Percentiles rank a stretch among this genome's conserved stretches.
Evolutionary conservation across 2,113 vertebrate genomes (phyloP).

Genomic region (Neogobius melanostomus): DNA sequence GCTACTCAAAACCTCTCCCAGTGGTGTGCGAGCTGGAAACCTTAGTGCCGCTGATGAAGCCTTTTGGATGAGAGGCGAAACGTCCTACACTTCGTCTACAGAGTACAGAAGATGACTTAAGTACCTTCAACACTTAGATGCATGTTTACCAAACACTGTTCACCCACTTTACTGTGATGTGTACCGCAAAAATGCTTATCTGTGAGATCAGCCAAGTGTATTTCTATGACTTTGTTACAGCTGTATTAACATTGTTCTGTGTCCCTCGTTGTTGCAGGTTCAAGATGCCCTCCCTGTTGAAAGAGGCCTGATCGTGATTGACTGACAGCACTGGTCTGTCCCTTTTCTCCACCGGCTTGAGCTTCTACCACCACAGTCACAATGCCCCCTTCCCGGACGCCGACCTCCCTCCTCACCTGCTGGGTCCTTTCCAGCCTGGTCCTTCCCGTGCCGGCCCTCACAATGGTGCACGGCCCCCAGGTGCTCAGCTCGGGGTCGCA

Average conservation of each 20-base stretch:
- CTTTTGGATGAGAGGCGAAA: too few relatives aligned
- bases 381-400: slow-evolving; percentile 80
- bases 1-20: too few relatives aligned
- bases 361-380: slow-evolving; percentile 70
- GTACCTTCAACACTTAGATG: too few relatives aligned
- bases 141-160: too few relatives aligned
- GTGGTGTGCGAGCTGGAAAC: too few relatives aligned
- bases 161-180: too few relatives aligned
- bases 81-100: too few relatives aligned
- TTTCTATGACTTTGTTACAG: neutral
- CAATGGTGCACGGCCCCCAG: slow-evolving; percentile 75
- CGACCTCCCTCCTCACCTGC: slow-evolving; percentile 85
- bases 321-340: slow-evolving; percentile 62
- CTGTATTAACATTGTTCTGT: slow-evolving; percentile 24
- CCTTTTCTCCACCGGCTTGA: slow-evolving; percentile 53
- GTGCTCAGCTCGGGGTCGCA: slow-evolving; percentile 72
- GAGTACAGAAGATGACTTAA: too few relatives aligned
- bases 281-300: slow-evolving; percentile 61
- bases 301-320: slow-evolving; percentile 73
- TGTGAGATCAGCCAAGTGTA: slow-evolving; percentile 8
- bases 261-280: slow-evolving; percentile 34
- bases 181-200: neutral
- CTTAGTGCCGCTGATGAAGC: too few relatives aligned
- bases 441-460: slow-evolving; percentile 55
- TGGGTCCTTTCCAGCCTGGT: slow-evolving; percentile 82